Base-by-base conservation (phyloP, 2,888 invertebrate species). In the Epinotia demarniana region DNA sequence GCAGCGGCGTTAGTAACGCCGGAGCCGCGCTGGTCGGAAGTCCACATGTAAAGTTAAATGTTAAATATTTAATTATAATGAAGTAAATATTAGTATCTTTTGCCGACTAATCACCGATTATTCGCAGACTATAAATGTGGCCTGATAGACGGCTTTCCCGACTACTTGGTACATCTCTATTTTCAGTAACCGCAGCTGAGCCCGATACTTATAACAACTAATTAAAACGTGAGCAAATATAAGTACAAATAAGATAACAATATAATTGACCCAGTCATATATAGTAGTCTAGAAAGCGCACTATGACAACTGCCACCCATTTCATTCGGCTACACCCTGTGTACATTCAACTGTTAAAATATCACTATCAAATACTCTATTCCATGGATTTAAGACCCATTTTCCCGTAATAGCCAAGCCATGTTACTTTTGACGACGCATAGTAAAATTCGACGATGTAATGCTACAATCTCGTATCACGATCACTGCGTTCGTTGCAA, bases 261-360 rank as follows among this genome's bases (percentile, higher is more conserved):
- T 33, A 46, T 6, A 63, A 63, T 18, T 62, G 62, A 46, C 63
- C 46, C 63, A 16, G 46, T 18, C 63, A 63, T 63, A 46, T 46
- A 46, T 46, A 16, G 23, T 16, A 18, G 46, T 18, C 6, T 63
- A 63, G 46, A 63, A 63, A 63, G 63, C 46, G 33, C n/a, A 61
- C 18, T 63, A 46, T 63, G 63, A 63, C 63, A 63, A 46, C 61
- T n/a, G 33, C 63, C 46, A 19, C 63, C 63, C 43, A 62, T 62
- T 63, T 23, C 46, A 6, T 13, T 63, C 43, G n/a, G 18, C 12
- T 18, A 62, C 43, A 62, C 62, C 39, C 23, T 23, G 13, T 27
- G 8, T n/a, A 58, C 18, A n/a, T 18, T 4, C 43, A 62, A 33
- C 33, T 43, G 12, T 62, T 39, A 39, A 62, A 39, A 33, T 6